Percentiles rank a stretch among this genome's conserved stretches.
Evolutionary conservation across 2,797 vertebrate genomes (phyloP).

Genomic region (Aselliscus stoliczkanus): DNA sequence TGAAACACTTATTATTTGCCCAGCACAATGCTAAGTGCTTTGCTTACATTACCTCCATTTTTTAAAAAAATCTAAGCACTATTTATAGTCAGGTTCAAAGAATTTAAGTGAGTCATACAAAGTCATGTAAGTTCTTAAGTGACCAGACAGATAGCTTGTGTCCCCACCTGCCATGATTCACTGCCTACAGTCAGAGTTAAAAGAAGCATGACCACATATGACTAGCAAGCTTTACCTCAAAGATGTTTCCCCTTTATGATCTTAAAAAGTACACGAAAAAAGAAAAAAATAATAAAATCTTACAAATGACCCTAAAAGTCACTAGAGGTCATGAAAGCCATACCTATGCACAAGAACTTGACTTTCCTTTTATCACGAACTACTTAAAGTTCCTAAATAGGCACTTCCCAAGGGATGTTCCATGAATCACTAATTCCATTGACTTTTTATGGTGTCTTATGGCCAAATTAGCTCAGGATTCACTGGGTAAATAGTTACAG

Average conservation of each 20-base stretch:
- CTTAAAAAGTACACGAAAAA: not conserved
- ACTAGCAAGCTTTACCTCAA: not conserved
- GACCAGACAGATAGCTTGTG: not conserved
- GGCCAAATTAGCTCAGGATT: not conserved
- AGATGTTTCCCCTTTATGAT: not conserved
- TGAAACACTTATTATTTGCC: conserved; percentile 11
- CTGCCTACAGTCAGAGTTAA: not conserved
- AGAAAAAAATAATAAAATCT: not conserved
- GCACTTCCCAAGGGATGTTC: not conserved
- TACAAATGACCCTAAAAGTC: not conserved
- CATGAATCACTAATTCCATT: not conserved
- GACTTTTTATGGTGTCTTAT: not conserved
- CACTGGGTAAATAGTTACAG: not conserved
- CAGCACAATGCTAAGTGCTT: not conserved
- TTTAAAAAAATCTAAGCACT: conserved; percentile 26
- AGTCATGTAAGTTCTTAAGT: not conserved
- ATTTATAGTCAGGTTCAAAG: not conserved
- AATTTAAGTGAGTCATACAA: not conserved
- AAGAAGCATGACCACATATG: not conserved
- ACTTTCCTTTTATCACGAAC: not conserved
- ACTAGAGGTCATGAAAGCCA: not conserved
- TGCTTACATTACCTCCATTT: not conserved
- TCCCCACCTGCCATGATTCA: not conserved
- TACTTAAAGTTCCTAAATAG: not conserved
- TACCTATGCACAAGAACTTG: not conserved